Evolutionary conservation across 35 echinoderm and acorn worm genomes (phyloP), one percentile per base, ranked within the genome.

Genomic region (Amphiura filiformis): DNA sequence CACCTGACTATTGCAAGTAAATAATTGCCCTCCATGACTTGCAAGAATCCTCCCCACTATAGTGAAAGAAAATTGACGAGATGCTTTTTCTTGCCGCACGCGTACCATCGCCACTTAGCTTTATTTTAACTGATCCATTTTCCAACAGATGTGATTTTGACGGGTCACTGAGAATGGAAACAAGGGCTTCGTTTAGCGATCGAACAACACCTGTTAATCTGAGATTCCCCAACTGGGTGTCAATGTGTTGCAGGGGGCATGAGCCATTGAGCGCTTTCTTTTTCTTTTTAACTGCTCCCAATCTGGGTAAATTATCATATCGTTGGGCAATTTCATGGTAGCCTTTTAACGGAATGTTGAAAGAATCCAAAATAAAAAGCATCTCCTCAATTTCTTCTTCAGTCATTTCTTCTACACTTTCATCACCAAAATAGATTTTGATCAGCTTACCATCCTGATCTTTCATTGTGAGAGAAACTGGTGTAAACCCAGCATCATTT

Each of bases 81-180:
- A 13, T 77, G 56, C 39, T 93, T 49, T 35, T 93, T 86, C n/a
- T 65, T 77, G 13, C 57, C 77, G 77, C 56, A 34, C 82, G 77
- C 0, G 87, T 93, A 7, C 86, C 92, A 93, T 93, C 87, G 17
- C 92, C 92, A 89, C 87, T 93, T 13, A 93, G 34, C 42, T 93
- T 93, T 4, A 93, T 86, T n/a, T 70, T 39, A 7, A 93, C 78
- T 13, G 35, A 44, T 1, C 87, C 87, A 80, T 93, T 56, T 37
- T 89, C 76, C 14, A 89, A 15, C 0, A 89, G 12, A 0, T 37
- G 44, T 5, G 20, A 7, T 39, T 76, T 82, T 0, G 11, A 3
- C n/a, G 39, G 78, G 13, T 82, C 49, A 32, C 3, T 9, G 15
- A 82, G 35, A 4, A 31, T 44, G 20, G 5, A 18, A 12, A 32